These are phyloP conservation scores for Pleuronectes platessa DNA, from an alignment of 2,113 vertebrate genomes.

Conservation along the genomic window DNA sequence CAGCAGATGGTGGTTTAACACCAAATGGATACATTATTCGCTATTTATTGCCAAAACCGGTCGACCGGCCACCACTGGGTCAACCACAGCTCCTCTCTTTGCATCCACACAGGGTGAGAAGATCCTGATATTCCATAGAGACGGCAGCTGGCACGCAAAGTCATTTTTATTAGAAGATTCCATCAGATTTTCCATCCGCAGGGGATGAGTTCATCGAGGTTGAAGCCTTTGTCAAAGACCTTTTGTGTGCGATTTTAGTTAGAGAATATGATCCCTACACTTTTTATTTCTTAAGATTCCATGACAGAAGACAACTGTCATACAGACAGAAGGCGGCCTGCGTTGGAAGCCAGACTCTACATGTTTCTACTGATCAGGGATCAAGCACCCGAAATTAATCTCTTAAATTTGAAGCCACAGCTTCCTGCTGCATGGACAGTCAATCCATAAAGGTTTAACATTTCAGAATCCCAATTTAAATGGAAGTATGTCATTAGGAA, in stretches of 20 bases:
- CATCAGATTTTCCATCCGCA: constrained; percentile 48
- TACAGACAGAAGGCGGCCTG: constrained; percentile 5
- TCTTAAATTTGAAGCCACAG: constrained; percentile 9
- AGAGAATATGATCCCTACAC: constrained; percentile 19
- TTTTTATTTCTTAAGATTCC: constrained; percentile 27
- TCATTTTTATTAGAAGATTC: constrained; percentile 36
- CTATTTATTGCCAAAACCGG: constrained; percentile 60
- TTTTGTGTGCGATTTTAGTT: constrained; percentile 33
- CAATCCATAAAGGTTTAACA: not conserved
- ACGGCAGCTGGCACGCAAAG: constrained; percentile 34
- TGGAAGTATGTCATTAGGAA: constrained; percentile 5
- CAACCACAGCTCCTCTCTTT: constrained; percentile 37
- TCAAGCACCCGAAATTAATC: not conserved
- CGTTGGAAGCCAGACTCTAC: not conserved
- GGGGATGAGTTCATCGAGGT: constrained; percentile 47
- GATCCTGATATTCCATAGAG: constrained; percentile 31
- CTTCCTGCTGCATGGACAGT: not conserved
- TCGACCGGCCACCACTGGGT: constrained; percentile 42
- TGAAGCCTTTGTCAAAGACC: constrained; percentile 25
- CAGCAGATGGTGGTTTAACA: constrained; percentile 72
- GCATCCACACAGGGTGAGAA: constrained; percentile 46
- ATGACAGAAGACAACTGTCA: constrained; percentile 9
- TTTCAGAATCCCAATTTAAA: constrained; percentile 16
- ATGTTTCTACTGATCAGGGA: not conserved
- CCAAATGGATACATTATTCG: constrained; percentile 72